phyloP scores from a whole-genome alignment of 1,140 invertebrate genomes.

The Drosophila nannoptera region DNA sequence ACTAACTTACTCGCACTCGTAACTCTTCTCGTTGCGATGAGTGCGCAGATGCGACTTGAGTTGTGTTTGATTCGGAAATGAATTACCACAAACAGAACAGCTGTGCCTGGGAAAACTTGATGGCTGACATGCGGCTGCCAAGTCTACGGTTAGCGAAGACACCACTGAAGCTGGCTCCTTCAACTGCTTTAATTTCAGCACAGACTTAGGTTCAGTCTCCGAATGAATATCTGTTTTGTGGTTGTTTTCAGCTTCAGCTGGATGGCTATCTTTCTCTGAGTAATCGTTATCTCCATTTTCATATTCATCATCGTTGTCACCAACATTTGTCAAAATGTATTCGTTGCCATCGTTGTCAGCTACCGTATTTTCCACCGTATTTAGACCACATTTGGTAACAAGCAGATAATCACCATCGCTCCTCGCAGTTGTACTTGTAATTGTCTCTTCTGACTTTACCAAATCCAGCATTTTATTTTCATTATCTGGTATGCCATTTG shows the following conservation, averaged over 20 bases:
- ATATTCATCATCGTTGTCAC: conserved; percentile 6
- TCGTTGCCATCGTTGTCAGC: conserved; percentile 14
- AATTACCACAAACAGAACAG: conserved; percentile 51
- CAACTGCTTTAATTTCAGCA: background rate
- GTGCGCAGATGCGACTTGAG: conserved; percentile 46
- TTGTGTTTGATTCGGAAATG: conserved; percentile 33
- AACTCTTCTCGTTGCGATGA: conserved; percentile 47
- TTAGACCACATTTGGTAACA: conserved; percentile 13
- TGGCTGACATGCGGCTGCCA: conserved; percentile 33
- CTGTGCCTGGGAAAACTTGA: conserved; percentile 22
- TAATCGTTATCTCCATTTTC: conserved; percentile 9
- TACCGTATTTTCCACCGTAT: background rate
- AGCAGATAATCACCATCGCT: conserved; percentile 19
- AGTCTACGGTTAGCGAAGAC: conserved; percentile 12
- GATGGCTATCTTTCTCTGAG: background rate
- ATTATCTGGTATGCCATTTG: background rate
- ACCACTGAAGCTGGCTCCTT: background rate
- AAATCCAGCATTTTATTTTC: background rate
- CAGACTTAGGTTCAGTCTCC: background rate
- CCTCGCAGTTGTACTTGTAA: background rate
- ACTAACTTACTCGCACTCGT: conserved; percentile 67
- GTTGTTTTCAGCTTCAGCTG: background rate
- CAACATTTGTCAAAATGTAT: conserved; percentile 15
- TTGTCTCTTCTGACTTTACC: background rate
- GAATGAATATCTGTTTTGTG: background rate